Evolutionary conservation across 2,113 vertebrate genomes (phyloP).

Genomic region (Cricetomys ansorgei): DNA sequence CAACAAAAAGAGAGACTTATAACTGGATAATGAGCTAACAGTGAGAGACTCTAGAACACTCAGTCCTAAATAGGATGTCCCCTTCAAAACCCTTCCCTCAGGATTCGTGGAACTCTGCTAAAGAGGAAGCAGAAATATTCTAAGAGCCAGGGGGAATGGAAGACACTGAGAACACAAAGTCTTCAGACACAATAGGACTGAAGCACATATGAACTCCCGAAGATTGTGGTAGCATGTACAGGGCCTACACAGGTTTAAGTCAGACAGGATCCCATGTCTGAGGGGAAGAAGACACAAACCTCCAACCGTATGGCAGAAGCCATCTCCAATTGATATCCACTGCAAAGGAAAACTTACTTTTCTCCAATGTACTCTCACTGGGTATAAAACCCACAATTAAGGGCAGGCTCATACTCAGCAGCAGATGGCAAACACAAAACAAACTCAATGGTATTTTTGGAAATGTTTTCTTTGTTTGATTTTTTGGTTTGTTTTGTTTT

Average conservation of each 20-base stretch:
- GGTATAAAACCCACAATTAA: not conserved
- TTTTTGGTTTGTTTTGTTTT: not conserved
- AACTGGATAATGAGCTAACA: not conserved
- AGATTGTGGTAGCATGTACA: not conserved
- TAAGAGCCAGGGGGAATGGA: not conserved
- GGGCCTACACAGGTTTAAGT: not conserved
- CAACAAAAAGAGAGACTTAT: not conserved
- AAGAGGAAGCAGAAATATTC: not conserved
- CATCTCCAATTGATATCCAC: not conserved
- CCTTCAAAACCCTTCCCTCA: not conserved
- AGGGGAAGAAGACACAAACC: not conserved
- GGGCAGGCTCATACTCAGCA: not conserved
- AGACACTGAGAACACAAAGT: not conserved
- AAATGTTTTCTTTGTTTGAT: not conserved
- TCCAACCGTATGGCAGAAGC: not conserved
- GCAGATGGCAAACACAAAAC: not conserved
- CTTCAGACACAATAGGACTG: not conserved
- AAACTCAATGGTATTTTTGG: not conserved
- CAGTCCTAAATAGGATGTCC: not conserved
- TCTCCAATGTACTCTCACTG: not conserved
- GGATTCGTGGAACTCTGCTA: not conserved
- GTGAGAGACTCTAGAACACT: not conserved
- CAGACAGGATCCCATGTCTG: not conserved
- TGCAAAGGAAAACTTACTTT: not conserved
- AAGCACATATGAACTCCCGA: not conserved